These are phyloP conservation scores for Seira musarum DNA, from an alignment of 2,888 invertebrate species.

Conservation along the genomic window DNA sequence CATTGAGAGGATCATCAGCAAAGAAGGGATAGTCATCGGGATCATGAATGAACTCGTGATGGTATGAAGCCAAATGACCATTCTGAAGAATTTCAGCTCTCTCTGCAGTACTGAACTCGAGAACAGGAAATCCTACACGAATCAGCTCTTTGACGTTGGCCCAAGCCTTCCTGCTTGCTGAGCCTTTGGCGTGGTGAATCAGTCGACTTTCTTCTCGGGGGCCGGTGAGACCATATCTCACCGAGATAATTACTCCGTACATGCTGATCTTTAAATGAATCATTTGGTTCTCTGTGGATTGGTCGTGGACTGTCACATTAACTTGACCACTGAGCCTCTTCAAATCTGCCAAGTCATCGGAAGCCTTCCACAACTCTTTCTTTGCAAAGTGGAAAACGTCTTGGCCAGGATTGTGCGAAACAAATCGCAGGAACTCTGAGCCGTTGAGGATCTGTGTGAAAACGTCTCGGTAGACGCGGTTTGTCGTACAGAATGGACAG, in stretches of 20 bases:
- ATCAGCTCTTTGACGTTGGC: constrained; percentile 90
- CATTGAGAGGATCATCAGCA: constrained; percentile 96
- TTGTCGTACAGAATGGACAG: constrained; percentile 83
- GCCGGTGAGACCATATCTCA: constrained; percentile 94
- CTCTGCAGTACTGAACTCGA: constrained; percentile 90
- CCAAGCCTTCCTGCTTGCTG: constrained; percentile 94
- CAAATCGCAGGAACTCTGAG: constrained; percentile 88
- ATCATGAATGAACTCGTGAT: constrained; percentile 93
- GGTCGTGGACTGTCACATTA: constrained; percentile 92
- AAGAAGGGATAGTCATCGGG: constrained; percentile 92
- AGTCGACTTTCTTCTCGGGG: constrained; percentile 91
- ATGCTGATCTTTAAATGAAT: constrained; percentile 89
- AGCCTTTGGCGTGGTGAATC: constrained; percentile 90
- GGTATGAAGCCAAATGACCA: constrained; percentile 88
- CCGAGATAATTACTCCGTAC: constrained; percentile 89
- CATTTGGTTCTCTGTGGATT: constrained; percentile 69
- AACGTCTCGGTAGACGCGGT: constrained; percentile 91
- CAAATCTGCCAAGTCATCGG: constrained; percentile 89
- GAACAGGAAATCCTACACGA: constrained; percentile 82
- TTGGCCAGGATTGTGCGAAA: constrained; percentile 90
- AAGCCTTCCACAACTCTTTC: constrained; percentile 91
- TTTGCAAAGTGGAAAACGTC: constrained; percentile 96
- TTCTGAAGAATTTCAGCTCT: constrained; percentile 89
- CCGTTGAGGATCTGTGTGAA: constrained; percentile 94
- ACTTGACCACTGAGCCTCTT: constrained; percentile 92